Percentiles rank a stretch among this genome's conserved stretches.
phyloP scores from a whole-genome alignment of 2,113 vertebrate species.

The Murina feae region DNA sequence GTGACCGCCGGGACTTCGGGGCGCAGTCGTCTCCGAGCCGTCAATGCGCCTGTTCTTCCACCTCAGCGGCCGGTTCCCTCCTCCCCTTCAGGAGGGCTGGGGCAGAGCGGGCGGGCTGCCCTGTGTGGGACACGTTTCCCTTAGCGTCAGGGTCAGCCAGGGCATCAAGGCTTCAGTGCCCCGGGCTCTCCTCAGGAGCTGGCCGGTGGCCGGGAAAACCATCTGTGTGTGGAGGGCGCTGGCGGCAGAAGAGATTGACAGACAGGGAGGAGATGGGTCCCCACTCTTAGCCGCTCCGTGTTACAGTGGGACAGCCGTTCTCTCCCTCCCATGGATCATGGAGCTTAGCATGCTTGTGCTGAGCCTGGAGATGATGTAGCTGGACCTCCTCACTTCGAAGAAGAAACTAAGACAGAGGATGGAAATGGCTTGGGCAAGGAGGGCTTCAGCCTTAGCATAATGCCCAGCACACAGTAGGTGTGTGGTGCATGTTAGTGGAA shows the following conservation, averaged over 20 bases:
- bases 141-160: background rate
- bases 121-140: background rate
- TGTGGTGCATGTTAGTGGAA: background rate
- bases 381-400: background rate
- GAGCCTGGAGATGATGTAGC: background rate
- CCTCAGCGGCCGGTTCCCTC: background rate
- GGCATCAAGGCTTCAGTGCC: background rate
- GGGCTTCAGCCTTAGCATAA: background rate
- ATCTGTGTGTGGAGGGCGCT: background rate
- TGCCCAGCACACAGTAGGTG: background rate
- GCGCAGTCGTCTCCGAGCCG: background rate
- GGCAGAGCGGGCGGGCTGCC: background rate
- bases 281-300: background rate
- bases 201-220: background rate
- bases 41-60: background rate
- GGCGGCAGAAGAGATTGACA: background rate
- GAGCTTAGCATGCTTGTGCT: background rate
- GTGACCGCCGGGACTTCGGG: background rate
- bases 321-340: background rate
- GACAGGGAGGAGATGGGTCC: background rate
- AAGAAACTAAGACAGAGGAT: background rate
- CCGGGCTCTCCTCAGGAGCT: background rate
- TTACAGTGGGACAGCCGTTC: rapidly evolving
- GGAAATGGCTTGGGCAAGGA: background rate
- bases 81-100: background rate